Evolutionary conservation across 2,888 invertebrate species (phyloP).

Genomic region (Thecocarcelia acutangulata): DNA sequence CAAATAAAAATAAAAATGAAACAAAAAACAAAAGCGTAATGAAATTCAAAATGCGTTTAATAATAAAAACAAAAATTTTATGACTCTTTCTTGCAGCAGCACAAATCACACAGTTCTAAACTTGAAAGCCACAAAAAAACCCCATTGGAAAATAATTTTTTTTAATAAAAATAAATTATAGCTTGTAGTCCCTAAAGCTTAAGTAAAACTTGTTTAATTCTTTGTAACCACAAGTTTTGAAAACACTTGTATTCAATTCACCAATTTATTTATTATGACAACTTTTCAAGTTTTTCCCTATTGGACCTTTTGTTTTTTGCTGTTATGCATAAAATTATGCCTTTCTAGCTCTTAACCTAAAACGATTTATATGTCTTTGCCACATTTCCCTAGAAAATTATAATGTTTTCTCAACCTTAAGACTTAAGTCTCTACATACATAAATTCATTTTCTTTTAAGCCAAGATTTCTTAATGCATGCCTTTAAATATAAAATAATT

Average conservation of each 20-base stretch:
- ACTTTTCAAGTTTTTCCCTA: constrained; percentile 11
- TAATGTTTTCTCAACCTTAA: neutral
- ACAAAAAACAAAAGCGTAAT: constrained; percentile 27
- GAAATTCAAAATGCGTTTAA: constrained; percentile 60
- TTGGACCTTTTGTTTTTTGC: neutral
- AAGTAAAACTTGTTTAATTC: too few relatives aligned
- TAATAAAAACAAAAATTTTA: constrained; percentile 49
- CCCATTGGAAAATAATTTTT: neutral
- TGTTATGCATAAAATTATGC: neutral
- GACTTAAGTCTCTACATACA: neutral
- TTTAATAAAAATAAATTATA: neutral
- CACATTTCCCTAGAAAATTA: constrained; percentile 1
- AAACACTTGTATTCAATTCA: too few relatives aligned
- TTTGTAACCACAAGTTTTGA: too few relatives aligned
- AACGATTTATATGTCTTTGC: constrained; percentile 10
- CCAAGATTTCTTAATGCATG: constrained; percentile 5
- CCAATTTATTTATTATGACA: too few relatives aligned
- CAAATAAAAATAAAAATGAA: neutral
- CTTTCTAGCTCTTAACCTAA: too few relatives aligned
- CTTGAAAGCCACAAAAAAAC: too few relatives aligned
- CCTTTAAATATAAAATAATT: constrained; percentile 34
- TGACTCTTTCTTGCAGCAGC: constrained; percentile 24
- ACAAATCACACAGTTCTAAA: too few relatives aligned
- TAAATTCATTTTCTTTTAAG: neutral
- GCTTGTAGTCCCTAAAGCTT: too few relatives aligned